These are phyloP conservation scores for Alca torda DNA, from an alignment of 2,797 vertebrate species.

Conservation along the genomic window DNA sequence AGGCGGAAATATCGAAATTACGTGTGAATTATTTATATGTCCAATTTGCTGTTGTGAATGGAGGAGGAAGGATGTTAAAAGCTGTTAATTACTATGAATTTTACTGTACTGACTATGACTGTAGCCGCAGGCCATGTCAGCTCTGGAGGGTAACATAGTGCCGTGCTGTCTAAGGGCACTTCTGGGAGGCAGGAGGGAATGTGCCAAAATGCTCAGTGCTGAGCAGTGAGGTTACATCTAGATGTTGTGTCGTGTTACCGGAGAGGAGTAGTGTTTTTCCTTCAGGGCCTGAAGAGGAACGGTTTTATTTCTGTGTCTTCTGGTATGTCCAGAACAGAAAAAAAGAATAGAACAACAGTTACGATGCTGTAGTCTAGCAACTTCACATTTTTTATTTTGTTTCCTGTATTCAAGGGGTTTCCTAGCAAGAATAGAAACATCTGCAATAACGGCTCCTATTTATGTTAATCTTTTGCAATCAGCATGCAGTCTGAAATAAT, in stretches of 20 bases:
- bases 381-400: background rate
- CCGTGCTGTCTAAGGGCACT: background rate
- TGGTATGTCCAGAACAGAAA: background rate
- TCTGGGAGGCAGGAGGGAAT: background rate
- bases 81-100: background rate
- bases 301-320: background rate
- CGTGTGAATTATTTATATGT: background rate
- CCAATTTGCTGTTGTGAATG: background rate
- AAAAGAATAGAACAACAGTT: background rate
- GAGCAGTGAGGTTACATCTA: background rate
- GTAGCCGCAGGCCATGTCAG: background rate
- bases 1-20: conserved; percentile 8
- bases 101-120: background rate
- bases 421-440: conserved; percentile 56
- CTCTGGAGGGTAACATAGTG: background rate
- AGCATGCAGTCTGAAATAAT: conserved; percentile 65
- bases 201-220: background rate
- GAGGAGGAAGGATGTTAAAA: background rate
- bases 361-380: background rate
- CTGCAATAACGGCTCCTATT: conserved; percentile 54
- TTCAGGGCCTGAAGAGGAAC: background rate
- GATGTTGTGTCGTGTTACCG: background rate
- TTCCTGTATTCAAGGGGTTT: conserved; percentile 35
- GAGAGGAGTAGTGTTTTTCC: background rate
- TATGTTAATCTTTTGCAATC: conserved; percentile 65